Evolutionary conservation across 2,888 invertebrate genomes (phyloP), one percentile per base, ranked within the genome.

Genomic region (Prostheceraeus crozeri): DNA sequence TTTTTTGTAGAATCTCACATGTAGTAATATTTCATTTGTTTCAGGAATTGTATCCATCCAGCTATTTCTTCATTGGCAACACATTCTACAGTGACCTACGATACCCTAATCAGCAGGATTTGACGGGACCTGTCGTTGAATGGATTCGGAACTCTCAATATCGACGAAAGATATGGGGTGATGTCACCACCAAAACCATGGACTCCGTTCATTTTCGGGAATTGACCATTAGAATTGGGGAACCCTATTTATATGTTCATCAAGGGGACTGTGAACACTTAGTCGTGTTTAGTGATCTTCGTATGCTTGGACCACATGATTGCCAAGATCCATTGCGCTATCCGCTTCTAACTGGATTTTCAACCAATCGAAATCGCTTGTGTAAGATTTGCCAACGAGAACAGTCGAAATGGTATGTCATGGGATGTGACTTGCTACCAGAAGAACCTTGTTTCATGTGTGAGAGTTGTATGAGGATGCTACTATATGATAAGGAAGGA

Each of bases 241-340:
- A 82, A 69, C 85, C 85, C 0, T 84, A 84, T 81, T 81, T 94
- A 0, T 94, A 87, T 78, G 81, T 85, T 62, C 94, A 94, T 78
- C 87, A 89, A 74, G 91, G 89, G 6, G 81, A 84, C 70, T 94
- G 93, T 77, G 91, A 94, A 76, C 94, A 94, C 76, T 73, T 90
- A 1, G 81, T 93, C 69, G 80, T 84, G 1, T 84, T 93, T 73
- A 84, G 84, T 0, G 86, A 87, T 72, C 79, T 85, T 21, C 40
- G 55, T 23, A 8, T 55, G n/a, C 19, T 46, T 8, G 46, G 27
- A n/a, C 45, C 19, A 21, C 16, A 46, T 55, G 8, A 55, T 14
- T 55, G 55, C 21, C 55, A 55, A 23, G 3, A 23, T 21, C 36
- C 55, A 10, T 19, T 10, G 10, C 19, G 8, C 4, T 55, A 55